A percentile compares a stretch with the other conserved stretches of the same genome.
These are phyloP conservation scores for Anastrepha obliqua DNA, from an alignment of 1,140 invertebrate species.

Conservation along the genomic window DNA sequence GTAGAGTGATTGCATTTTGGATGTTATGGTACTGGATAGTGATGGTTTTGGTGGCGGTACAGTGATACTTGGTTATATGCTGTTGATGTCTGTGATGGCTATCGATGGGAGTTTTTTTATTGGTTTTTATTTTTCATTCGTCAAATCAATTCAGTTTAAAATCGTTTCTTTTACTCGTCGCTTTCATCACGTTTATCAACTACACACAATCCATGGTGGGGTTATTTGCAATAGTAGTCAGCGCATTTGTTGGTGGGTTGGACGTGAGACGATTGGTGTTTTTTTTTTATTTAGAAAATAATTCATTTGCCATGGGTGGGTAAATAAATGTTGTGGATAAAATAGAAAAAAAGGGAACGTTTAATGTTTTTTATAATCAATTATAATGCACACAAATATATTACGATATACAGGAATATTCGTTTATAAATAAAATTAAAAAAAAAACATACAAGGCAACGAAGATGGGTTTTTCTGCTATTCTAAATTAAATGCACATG, in stretches of 20 bases:
- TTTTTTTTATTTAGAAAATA: slow-evolving; percentile 11
- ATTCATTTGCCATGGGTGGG: slow-evolving; percentile 33
- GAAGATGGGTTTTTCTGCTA: no score
- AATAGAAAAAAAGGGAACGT: slow-evolving; percentile 28
- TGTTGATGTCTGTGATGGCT: slow-evolving; percentile 45
- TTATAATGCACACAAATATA: neutral
- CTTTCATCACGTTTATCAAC: slow-evolving; percentile 49
- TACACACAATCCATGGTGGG: slow-evolving; percentile 31
- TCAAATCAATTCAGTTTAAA: slow-evolving; percentile 30
- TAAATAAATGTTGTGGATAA: slow-evolving; percentile 29
- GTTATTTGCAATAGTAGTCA: neutral
- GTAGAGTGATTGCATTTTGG: neutral
- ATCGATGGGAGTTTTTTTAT: slow-evolving; percentile 10
- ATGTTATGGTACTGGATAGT: slow-evolving; percentile 33
- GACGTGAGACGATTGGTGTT: slow-evolving; percentile 28
- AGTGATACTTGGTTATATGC: slow-evolving; percentile 35
- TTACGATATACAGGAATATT: neutral
- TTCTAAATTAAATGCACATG: no score
- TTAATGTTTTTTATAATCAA: slow-evolving; percentile 24
- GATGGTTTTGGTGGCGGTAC: slow-evolving; percentile 14
- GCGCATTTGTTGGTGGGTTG: slow-evolving; percentile 39
- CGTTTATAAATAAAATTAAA: neutral
- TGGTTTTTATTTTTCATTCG: neutral
- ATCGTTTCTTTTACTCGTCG: slow-evolving; percentile 14
- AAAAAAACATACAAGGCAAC: neutral